Evolutionary conservation across 2,888 invertebrate genomes (phyloP).

Genomic region (Aphodius sticticus): DNA sequence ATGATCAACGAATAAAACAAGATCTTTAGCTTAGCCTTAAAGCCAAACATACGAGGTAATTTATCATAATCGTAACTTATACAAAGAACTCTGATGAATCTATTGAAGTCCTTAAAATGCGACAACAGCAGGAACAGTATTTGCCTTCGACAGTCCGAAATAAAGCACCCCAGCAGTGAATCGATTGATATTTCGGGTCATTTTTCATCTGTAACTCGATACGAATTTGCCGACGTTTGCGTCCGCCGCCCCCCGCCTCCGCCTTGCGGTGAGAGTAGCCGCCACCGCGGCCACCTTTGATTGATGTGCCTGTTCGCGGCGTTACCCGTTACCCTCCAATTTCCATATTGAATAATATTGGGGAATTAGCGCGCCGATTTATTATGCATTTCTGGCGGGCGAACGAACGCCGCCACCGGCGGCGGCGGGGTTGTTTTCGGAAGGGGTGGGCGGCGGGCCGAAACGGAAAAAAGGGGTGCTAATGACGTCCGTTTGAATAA

Average conservation of each 20-base stretch:
- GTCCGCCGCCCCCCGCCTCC: slow-evolving; percentile 4
- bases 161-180: slow-evolving; percentile 14
- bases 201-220: slow-evolving; percentile 46
- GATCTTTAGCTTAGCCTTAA: too few relatives aligned
- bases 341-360: slow-evolving; percentile 36
- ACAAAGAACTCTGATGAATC: too few relatives aligned
- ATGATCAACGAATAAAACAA: too few relatives aligned
- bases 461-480: slow-evolving; percentile 30
- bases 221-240: slow-evolving; percentile 28
- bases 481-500: slow-evolving; percentile 36
- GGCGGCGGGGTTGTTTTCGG: slow-evolving; percentile 18
- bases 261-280: slow-evolving; percentile 9
- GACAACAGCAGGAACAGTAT: too few relatives aligned
- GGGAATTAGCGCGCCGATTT: slow-evolving; percentile 34
- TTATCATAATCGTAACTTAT: too few relatives aligned
- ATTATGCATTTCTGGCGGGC: slow-evolving; percentile 30
- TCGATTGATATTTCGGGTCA: slow-evolving; percentile 33
- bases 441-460: slow-evolving; percentile 6
- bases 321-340: slow-evolving; percentile 31
- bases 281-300: slow-evolving; percentile 27
- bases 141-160: not conserved
- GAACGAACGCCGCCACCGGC: not conserved
- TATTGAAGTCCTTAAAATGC: too few relatives aligned
- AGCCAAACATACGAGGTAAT: too few relatives aligned
- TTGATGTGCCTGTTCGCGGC: slow-evolving; percentile 31